A percentile compares a stretch with the other conserved stretches of the same genome.
phyloP scores from a whole-genome alignment of 2,888 invertebrate species.

The Priapulus caudatus region DNA sequence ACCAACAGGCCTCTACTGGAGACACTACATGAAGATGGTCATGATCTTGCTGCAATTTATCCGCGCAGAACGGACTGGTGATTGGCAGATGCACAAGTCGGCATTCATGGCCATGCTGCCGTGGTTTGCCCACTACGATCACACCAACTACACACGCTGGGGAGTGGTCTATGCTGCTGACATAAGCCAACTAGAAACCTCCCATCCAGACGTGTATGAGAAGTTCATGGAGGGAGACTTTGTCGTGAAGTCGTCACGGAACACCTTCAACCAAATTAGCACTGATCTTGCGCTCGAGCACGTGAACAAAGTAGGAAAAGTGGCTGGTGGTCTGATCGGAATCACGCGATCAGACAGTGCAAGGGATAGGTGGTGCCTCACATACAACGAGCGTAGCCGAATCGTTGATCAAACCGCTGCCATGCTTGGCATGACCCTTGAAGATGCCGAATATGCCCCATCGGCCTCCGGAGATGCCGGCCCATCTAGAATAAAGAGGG shows the following conservation, averaged over 20 bases:
- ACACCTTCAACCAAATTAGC: constrained; percentile 13
- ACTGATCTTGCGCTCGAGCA: constrained; percentile 13
- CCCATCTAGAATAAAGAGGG: no score
- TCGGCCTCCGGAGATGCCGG: no score
- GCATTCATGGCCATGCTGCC: constrained; percentile 8
- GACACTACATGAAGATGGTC: no score
- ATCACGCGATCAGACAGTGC: constrained; percentile 13
- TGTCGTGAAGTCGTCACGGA: constrained; percentile 7
- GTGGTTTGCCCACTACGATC: constrained; percentile 8
- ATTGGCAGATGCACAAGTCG: constrained; percentile 1
- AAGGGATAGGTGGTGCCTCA: constrained; percentile 13
- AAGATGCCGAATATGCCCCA: no score
- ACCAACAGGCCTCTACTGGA: no score
- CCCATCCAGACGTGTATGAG: constrained; percentile 6
- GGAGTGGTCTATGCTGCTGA: constrained; percentile 8
- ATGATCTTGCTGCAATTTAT: no score
- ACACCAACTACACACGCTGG: constrained; percentile 10
- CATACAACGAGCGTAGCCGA: constrained; percentile 11
- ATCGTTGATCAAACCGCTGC: no score
- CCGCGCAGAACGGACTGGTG: neutral
- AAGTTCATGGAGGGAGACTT: constrained; percentile 10
- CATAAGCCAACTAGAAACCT: constrained; percentile 7
- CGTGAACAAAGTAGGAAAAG: constrained; percentile 12
- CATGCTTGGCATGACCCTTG: no score
- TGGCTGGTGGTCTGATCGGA: constrained; percentile 12